These are phyloP conservation scores for Calephelis nemesis DNA, from an alignment of 1,140 invertebrate genomes.

Conservation along the genomic window DNA sequence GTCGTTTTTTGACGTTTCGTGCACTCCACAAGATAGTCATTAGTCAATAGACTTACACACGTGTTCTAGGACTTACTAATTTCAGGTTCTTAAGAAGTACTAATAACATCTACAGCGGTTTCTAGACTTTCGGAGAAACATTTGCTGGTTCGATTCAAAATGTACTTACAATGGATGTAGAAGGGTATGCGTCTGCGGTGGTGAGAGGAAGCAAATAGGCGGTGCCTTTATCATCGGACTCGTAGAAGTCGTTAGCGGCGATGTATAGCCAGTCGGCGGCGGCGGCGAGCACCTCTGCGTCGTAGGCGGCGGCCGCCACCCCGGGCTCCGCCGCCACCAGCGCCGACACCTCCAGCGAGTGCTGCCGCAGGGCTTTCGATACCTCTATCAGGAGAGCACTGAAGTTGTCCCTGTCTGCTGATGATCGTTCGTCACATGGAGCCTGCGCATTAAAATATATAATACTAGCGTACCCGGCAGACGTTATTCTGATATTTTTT, in stretches of 20 bases:
- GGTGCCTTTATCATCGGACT: constrained; percentile 91
- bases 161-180: constrained; percentile 41
- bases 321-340: constrained; percentile 92
- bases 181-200: constrained; percentile 30
- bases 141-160: not conserved
- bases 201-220: constrained; percentile 91
- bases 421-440: constrained; percentile 40
- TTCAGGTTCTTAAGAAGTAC: no score
- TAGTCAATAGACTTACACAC: no score
- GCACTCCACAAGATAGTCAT: no score
- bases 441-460: constrained; percentile 41
- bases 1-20: no score
- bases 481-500: no score
- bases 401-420: constrained; percentile 88
- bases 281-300: constrained; percentile 84
- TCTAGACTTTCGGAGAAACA: no score
- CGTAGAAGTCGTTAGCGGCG: constrained; percentile 93
- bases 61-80: no score
- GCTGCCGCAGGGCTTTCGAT: constrained; percentile 83
- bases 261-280: constrained; percentile 91
- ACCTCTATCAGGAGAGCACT: constrained; percentile 85
- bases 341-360: constrained; percentile 86
- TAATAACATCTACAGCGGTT: no score
- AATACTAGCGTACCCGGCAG: no score
- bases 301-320: constrained; percentile 90